Conservation (phyloP, 1,140 invertebrate species). For the Plectrocnemia conspersa region DNA sequence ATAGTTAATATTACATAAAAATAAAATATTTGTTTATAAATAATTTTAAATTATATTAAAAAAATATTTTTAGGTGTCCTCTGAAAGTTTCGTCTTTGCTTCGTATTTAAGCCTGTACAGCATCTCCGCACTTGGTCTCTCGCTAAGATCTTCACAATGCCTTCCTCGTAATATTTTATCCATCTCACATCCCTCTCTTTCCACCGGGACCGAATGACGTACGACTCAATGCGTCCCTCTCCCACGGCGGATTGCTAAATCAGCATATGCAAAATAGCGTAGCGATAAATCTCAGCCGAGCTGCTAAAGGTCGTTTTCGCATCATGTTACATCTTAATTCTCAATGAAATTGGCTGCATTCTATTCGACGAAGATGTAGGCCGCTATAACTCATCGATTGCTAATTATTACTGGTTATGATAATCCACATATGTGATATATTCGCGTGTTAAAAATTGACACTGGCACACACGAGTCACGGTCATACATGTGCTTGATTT, state of each 20-base stretch:
- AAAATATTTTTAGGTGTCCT: too few relatives aligned
- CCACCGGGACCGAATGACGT: constrained; percentile 15
- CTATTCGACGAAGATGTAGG: constrained; percentile 27
- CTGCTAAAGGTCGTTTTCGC: constrained; percentile 50
- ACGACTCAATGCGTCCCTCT: constrained; percentile 23
- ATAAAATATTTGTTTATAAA: too few relatives aligned
- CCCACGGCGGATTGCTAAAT: constrained; percentile 46
- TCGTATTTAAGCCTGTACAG: constrained; percentile 22
- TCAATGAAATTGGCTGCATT: constrained; percentile 38
- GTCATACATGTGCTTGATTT: constrained; percentile 14
- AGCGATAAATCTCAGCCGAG: constrained; percentile 53
- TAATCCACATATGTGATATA: too few relatives aligned
- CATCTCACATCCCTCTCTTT: constrained; percentile 21
- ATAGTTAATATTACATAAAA: too few relatives aligned
- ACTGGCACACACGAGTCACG: too few relatives aligned
- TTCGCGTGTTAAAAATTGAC: too few relatives aligned
- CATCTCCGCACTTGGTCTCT: constrained; percentile 22
- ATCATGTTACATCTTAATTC: constrained; percentile 58
- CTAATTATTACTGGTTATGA: constrained; percentile 32
- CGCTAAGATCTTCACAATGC: constrained; percentile 31
- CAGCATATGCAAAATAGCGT: constrained; percentile 56
- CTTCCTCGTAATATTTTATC: constrained; percentile 35
- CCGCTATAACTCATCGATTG: constrained; percentile 13
- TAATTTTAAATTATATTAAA: too few relatives aligned
- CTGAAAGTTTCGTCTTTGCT: too few relatives aligned